Evolutionary conservation across 2,113 vertebrate genomes (phyloP), one percentile per base, ranked within the genome.

Genomic region (Periophthalmus modestus): DNA sequence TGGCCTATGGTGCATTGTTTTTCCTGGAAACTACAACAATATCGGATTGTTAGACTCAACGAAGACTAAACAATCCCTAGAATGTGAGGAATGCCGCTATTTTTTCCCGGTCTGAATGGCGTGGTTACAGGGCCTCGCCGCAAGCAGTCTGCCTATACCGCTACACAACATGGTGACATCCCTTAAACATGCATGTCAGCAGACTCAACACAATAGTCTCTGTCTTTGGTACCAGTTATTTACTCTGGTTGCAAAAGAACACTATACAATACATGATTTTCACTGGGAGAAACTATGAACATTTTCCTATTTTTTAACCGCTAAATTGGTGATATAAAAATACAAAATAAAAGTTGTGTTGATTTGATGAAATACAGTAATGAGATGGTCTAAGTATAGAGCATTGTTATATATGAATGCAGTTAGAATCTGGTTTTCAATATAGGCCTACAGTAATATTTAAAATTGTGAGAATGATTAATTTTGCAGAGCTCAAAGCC

Each of bases 21-120:
- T 74, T 74, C 69, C 48, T 46, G 69, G 77, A 77, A 82, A 81
- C 68, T 77, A 74, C 71, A 70, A 72, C 76, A 82, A 66, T 63
- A 61, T 81, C 50, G 61, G 69, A 61, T 57, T 69, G 77, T 83
- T 75, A 78, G 82, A 81, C 58, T 66, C 78, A 88, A 75, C 39
- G 65, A 86, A 83, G 85, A 87, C 77, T 54, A 76, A 89, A 84
- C 80, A 82, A 85, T 88, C 83, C 75, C 61, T 77, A 82, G 85
- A 90, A 91, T 88, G 80, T 63, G 58, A 70, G 85, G 88, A 92
- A 88, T 89, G 85, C 23, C 69, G 68, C 63, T 76, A 6, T 82
- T 75, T 39, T 65, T 79, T 71, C 76, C 58, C 71, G 74, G 71
- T 62, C 69, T 69, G 77, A 65, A 75, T 69, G 80, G 79, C 48